Percentiles rank a stretch among this genome's conserved stretches.
These are phyloP conservation scores for Drosophila eugracilis DNA, from an alignment of 1,140 invertebrate genomes.

Conservation along the genomic window DNA sequence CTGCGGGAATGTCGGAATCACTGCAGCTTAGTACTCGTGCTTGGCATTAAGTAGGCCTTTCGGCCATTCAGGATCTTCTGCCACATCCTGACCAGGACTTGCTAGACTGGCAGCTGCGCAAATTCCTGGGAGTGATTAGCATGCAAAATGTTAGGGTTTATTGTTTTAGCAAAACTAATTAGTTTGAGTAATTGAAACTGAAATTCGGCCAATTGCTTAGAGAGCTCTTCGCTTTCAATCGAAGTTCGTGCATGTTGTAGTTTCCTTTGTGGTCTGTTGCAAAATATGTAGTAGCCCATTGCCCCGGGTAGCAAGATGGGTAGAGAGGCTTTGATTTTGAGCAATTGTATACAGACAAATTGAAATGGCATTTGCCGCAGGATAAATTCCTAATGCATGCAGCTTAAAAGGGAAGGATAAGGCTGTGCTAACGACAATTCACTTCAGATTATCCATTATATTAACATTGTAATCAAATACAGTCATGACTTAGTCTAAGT, in stretches of 20 bases:
- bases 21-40: slow-evolving; percentile 29
- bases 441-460: not conserved
- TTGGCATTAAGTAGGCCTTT: slow-evolving; percentile 64
- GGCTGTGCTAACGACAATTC: slow-evolving; percentile 9
- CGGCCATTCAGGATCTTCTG: slow-evolving; percentile 9
- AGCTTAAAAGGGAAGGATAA: slow-evolving; percentile 11
- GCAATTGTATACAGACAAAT: too few relatives aligned
- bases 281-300: slow-evolving; percentile 18
- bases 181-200: slow-evolving; percentile 79
- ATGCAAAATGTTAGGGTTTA: slow-evolving; percentile 66
- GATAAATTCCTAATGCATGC: slow-evolving; percentile 15
- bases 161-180: slow-evolving; percentile 80
- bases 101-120: slow-evolving; percentile 62
- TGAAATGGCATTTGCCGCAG: slow-evolving; percentile 24
- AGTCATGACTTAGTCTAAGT: too few relatives aligned
- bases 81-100: slow-evolving; percentile 14
- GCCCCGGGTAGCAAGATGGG: slow-evolving; percentile 6
- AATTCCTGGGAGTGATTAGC: slow-evolving; percentile 65
- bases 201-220: slow-evolving; percentile 18
- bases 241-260: not conserved
- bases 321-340: not conserved
- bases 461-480: not conserved
- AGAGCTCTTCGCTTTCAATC: slow-evolving; percentile 1
- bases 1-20: slow-evolving; percentile 12
- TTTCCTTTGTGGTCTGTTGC: slow-evolving; percentile 24